Percentiles rank a stretch among this genome's conserved stretches.
These are phyloP conservation scores for Thamnaconus septentrionalis DNA, from an alignment of 2,113 vertebrate species.

Conservation along the genomic window DNA sequence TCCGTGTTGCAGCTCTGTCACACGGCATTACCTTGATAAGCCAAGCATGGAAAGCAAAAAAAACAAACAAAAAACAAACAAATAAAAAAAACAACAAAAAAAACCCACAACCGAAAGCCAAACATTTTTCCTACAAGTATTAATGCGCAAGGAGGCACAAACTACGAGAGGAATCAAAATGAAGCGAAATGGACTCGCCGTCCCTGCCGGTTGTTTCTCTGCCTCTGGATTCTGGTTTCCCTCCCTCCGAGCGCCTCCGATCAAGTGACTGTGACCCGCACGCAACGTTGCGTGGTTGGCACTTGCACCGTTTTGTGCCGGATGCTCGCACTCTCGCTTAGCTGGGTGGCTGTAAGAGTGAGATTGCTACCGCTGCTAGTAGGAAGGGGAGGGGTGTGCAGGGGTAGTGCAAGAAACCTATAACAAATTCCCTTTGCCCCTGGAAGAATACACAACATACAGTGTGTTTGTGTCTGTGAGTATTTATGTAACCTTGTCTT, in stretches of 20 bases:
- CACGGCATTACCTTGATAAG: slow-evolving; percentile 57
- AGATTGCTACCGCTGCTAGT: too few species aligned
- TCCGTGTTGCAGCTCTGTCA: slow-evolving; percentile 59
- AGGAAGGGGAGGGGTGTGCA: too few species aligned
- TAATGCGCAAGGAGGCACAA: slow-evolving; percentile 26
- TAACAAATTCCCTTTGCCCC: too few species aligned
- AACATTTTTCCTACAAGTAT: slow-evolving; percentile 40
- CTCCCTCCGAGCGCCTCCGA: slow-evolving; percentile 41
- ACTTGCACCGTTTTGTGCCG: slow-evolving; percentile 55
- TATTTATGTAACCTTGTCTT: too few species aligned
- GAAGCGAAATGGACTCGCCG: not conserved
- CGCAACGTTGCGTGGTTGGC: slow-evolving; percentile 50
- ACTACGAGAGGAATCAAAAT: slow-evolving; percentile 18
- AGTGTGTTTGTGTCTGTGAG: too few species aligned
- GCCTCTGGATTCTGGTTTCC: slow-evolving; percentile 40
- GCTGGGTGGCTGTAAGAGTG: too few species aligned
- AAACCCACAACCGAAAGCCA: slow-evolving; percentile 37
- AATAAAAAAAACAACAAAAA: too few species aligned
- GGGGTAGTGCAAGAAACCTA: too few species aligned
- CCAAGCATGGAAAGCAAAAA: slow-evolving; percentile 11
- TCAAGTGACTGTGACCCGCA: slow-evolving; percentile 56
- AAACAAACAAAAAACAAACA: not conserved
- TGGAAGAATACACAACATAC: too few species aligned
- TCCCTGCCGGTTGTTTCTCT: slow-evolving; percentile 42
- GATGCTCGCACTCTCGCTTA: too few species aligned